Percentiles rank a stretch among this genome's conserved stretches.
These are phyloP conservation scores for Siphlonurus alternatus DNA, from an alignment of 2,888 invertebrate genomes.

Conservation along the genomic window DNA sequence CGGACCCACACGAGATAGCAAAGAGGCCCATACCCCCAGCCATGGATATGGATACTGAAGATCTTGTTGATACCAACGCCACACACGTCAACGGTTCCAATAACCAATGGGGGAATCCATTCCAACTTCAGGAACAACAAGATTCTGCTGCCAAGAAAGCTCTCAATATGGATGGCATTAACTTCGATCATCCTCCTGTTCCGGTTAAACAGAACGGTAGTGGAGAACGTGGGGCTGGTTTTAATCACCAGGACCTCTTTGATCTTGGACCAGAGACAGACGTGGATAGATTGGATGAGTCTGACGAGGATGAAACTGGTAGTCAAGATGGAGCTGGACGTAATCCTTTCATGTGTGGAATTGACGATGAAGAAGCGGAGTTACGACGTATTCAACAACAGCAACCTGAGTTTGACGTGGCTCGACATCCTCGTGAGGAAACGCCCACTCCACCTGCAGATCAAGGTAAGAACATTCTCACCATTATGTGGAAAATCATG, in stretches of 20 bases:
- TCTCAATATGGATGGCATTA: constrained; percentile 14
- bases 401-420: constrained; percentile 19
- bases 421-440: constrained; percentile 26
- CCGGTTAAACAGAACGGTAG: not conserved
- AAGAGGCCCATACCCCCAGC: constrained; percentile 7
- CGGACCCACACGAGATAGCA: constrained; percentile 7
- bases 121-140: constrained; percentile 18
- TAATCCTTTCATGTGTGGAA: not conserved
- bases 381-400: constrained; percentile 16
- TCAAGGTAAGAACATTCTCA: constrained; percentile 37
- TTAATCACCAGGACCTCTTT: constrained; percentile 1
- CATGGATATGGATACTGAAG: constrained; percentile 10
- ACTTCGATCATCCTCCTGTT: not conserved
- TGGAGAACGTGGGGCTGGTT: not conserved
- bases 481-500: no score
- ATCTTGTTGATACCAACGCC: constrained; percentile 8
- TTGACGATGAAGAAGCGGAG: not conserved
- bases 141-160: constrained; percentile 12
- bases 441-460: constrained; percentile 42
- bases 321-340: not conserved
- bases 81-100: constrained; percentile 31
- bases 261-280: constrained; percentile 63
- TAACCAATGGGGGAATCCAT: constrained; percentile 22
- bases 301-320: constrained; percentile 3
- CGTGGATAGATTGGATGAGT: constrained; percentile 41